A percentile compares a stretch with the other conserved stretches of the same genome.
Evolutionary conservation across 1,140 invertebrate genomes (phyloP).

Genomic region (Parasteatoda tepidariorum): DNA sequence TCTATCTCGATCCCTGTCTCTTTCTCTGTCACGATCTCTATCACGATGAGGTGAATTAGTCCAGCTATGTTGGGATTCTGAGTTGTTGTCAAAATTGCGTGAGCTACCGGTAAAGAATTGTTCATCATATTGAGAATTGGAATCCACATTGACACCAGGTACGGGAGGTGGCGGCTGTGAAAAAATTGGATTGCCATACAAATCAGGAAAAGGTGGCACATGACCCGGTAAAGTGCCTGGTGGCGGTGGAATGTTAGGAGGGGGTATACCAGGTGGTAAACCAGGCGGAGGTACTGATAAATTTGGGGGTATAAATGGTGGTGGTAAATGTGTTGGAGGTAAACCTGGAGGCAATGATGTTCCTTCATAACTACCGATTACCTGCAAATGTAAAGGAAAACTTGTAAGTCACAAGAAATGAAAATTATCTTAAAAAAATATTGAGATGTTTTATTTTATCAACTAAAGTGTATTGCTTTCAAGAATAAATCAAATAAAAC

Average conservation of each 20-base stretch:
- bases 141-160: constrained; percentile 31
- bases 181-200: constrained; percentile 52
- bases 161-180: constrained; percentile 42
- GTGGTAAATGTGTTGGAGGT: constrained; percentile 59
- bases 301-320: constrained; percentile 62
- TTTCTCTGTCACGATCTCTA: constrained; percentile 32
- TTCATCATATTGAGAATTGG: constrained; percentile 40
- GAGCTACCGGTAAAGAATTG: constrained; percentile 41
- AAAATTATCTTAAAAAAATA: no score
- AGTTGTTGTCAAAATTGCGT: constrained; percentile 16
- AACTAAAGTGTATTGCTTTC: no score
- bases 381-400: no score
- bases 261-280: constrained; percentile 69
- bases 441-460: no score
- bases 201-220: constrained; percentile 20
- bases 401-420: no score
- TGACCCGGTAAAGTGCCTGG: constrained; percentile 64
- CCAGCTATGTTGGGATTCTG: constrained; percentile 60
- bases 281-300: constrained; percentile 73
- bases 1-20: constrained; percentile 52
- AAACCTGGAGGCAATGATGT: constrained; percentile 45
- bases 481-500: no score
- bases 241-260: constrained; percentile 69
- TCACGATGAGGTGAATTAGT: constrained; percentile 51
- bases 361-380: constrained; percentile 82